Conservation (phyloP, 64 coral and sea anemone genomes). For the Astreopora myriophthalma region DNA sequence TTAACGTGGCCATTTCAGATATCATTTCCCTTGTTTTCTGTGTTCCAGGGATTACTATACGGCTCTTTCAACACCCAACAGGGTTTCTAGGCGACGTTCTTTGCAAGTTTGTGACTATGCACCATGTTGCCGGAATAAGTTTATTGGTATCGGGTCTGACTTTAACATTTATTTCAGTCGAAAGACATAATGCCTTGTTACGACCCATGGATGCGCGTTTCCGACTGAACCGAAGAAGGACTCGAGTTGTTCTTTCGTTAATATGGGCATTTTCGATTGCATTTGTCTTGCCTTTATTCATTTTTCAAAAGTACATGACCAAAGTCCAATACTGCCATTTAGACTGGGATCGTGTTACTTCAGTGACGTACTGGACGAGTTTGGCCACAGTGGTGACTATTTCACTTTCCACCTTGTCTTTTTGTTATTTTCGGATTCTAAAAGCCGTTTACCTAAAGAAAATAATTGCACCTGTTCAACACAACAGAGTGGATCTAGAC, state of each 20-base stretch:
- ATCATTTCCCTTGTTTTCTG: not conserved
- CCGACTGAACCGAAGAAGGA: not conserved
- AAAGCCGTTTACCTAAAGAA: conserved; percentile 39
- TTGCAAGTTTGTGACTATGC: conserved; percentile 24
- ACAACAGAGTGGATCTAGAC: not conserved
- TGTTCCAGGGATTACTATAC: not conserved
- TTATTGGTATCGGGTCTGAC: conserved; percentile 20
- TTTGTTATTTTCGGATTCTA: conserved; percentile 32
- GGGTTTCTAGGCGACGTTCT: not conserved
- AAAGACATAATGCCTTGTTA: conserved; percentile 33
- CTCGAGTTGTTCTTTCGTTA: not conserved
- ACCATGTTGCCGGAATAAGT: conserved; percentile 5
- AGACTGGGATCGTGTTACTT: not conserved
- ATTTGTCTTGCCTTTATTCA: conserved; percentile 9
- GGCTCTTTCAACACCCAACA: conserved; percentile 3
- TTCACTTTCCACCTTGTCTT: not conserved
- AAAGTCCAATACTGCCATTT: not conserved
- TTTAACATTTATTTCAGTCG: conserved; percentile 14
- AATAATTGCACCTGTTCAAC: not conserved
- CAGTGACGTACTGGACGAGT: not conserved
- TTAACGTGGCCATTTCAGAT: conserved; percentile 37
- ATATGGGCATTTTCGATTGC: conserved; percentile 19
- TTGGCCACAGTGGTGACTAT: not conserved
- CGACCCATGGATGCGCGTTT: conserved; percentile 4
- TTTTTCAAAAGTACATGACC: not conserved